phyloP scores from a whole-genome alignment of 1,140 invertebrate species.

The Leucophenga varia region DNA sequence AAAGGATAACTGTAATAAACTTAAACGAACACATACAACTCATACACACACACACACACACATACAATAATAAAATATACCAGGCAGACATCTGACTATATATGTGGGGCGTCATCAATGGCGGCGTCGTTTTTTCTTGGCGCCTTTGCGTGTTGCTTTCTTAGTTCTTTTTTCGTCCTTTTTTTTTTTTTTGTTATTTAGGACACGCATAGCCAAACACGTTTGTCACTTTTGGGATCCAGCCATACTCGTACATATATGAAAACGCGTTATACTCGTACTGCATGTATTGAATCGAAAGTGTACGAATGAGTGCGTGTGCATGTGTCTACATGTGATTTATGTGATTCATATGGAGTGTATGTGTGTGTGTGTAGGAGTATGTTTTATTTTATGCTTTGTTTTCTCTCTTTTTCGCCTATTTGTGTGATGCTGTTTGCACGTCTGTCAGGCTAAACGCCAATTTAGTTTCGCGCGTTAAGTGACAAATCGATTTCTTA shows the following conservation, averaged over 20 bases:
- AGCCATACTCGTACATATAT: too few relatives aligned
- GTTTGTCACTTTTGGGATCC: slow-evolving; percentile 5
- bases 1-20: slow-evolving; percentile 40
- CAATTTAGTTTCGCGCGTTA: slow-evolving; percentile 47
- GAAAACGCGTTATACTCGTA: too few relatives aligned
- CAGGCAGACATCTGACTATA: too few relatives aligned
- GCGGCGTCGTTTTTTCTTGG: too few relatives aligned
- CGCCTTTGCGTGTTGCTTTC: too few relatives aligned
- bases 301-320: not conserved
- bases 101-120: too few relatives aligned
- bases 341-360: not conserved
- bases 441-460: too few relatives aligned
- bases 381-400: slow-evolving; percentile 48
- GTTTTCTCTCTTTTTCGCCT: slow-evolving; percentile 26
- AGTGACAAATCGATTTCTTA: slow-evolving; percentile 51
- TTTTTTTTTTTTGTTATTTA: too few relatives aligned
- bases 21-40: slow-evolving; percentile 26
- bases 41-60: slow-evolving; percentile 13
- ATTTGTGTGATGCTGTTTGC: slow-evolving; percentile 38
- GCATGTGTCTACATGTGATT: not conserved
- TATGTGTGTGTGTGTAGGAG: slow-evolving; percentile 16
- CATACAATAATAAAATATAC: too few relatives aligned
- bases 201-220: not conserved
- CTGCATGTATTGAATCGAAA: too few relatives aligned
- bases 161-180: too few relatives aligned